These are phyloP conservation scores for Scaptomyza polygonia DNA, from an alignment of 2,888 invertebrate genomes.

Conservation along the genomic window DNA sequence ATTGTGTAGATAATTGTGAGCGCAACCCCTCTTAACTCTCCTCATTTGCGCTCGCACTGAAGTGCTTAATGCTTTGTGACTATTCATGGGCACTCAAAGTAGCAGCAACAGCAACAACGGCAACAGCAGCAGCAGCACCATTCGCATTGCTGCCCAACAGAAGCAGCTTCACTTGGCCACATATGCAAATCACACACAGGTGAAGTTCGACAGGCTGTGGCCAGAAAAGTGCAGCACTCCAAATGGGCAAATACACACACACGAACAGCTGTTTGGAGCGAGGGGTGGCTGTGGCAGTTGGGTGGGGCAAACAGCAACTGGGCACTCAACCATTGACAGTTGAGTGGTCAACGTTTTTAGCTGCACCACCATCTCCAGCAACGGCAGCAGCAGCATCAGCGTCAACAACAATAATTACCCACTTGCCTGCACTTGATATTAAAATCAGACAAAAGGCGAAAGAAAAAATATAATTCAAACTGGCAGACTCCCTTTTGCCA, in stretches of 20 bases:
- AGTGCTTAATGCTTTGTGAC: slow-evolving; percentile 80
- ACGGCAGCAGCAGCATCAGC: slow-evolving; percentile 36
- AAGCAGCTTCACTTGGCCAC: slow-evolving; percentile 72
- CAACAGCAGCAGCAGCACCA: slow-evolving; percentile 31
- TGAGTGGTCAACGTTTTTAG: slow-evolving; percentile 78
- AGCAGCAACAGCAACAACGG: slow-evolving; percentile 45
- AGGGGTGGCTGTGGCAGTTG: slow-evolving; percentile 11
- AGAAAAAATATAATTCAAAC: slow-evolving; percentile 22
- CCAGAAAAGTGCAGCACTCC: slow-evolving; percentile 79
- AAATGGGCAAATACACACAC: slow-evolving; percentile 70
- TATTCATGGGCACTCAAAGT: slow-evolving; percentile 78
- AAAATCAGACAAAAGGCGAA: slow-evolving; percentile 77
- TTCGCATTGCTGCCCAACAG: slow-evolving; percentile 72
- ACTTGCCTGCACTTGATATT: slow-evolving; percentile 79
- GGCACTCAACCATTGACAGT: slow-evolving; percentile 80
- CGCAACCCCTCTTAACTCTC: slow-evolving; percentile 27
- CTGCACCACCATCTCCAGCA: slow-evolving; percentile 55
- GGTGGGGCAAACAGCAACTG: slow-evolving; percentile 49
- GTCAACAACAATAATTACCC: slow-evolving; percentile 79
- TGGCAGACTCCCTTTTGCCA: slow-evolving; percentile 2
- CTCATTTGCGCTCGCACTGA: slow-evolving; percentile 49
- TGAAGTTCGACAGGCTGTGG: slow-evolving; percentile 76
- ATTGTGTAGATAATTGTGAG: slow-evolving; percentile 80
- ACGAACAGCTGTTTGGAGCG: slow-evolving; percentile 1
- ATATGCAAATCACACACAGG: slow-evolving; percentile 78